Base-by-base conservation (phyloP, 2,888 invertebrate genomes). In the Ectemnius lituratus region DNA sequence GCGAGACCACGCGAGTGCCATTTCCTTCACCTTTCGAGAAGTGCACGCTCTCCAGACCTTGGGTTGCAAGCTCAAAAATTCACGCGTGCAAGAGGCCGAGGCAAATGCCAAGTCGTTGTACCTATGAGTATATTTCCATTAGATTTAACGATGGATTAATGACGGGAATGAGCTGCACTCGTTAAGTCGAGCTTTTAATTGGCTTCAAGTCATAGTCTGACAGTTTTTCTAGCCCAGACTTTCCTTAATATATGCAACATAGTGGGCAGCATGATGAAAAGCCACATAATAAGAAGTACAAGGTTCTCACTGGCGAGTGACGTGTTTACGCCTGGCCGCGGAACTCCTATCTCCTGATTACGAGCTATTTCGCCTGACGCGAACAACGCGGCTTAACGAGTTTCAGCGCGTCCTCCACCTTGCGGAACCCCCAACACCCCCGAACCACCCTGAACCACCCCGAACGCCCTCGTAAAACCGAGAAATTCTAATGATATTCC, bases 1-100 rank as follows among this genome's bases (percentile, higher is more conserved):
- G 37, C 37, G 8, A 37, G 37, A 62, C 81, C 85, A 83, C 78
- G 82, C 83, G 46, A 83, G 71, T 79, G 56, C 58, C 45, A 49
- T 58, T 45, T 13, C 62, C 27, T 46, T 1, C 47, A 16, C 37
- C 37, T 37, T 37, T 8, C 5, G 8, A 37, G 37, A 37, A 37
- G 37, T 37, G 37, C 37, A 8, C 11, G 8, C 37, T 11, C 37
- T 37, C 11, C 37, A 37, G 1, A 37, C 11, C 37, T 37, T 37
- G 37, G 11, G 11, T 37, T 37, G 37, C 37, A 37, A 37, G 11
- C 37, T 37, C 37, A 11, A 37, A 37, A 37, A 37, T 6, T 37
- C 37, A 37, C 37, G 37, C 37, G 3, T 23, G 37, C 37, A 37
- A 37, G 8, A 23, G 23, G 23, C 23, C 3, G 37, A 37, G 37